Base-by-base conservation (phyloP, 2,797 vertebrate genomes). In the Sphaeramia orbicularis region DNA sequence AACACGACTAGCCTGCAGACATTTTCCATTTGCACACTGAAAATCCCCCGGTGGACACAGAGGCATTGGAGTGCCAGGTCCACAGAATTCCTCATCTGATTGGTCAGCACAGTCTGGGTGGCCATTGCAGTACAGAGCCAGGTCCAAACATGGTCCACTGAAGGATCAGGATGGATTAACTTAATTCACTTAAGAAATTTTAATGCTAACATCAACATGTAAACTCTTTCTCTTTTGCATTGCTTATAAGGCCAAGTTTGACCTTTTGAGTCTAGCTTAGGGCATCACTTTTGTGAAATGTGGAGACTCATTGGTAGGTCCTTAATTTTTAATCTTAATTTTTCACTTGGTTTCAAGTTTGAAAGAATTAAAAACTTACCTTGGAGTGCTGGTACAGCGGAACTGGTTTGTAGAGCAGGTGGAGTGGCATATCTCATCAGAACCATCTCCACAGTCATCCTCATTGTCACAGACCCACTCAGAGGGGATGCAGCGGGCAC, bases 391-490 rank as follows among this genome's bases (percentile, higher is more conserved):
- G 60, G 58, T 30, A 4, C 96, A 97, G 75, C 76, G 95, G 68
- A 95, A 95, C 6, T 94, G 92, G 0, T 91, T 87, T 0, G 92
- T 93, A 24, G 93, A 73, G 38, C 96, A 97, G 40, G 90, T 94
- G 3, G 83, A 73, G 0, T 88, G 86, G 50, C 96, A 97, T 35
- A 93, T 27, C 81, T 98, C 97, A 0, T 99, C 97, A 0, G 96
- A 97, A 21, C 96, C 96, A 0, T 98, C 96, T 0, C 94, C 95
- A 0, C 96, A 98, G 83, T 98, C 96, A 0, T 98, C 94, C 82
- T 98, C 95, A 1, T 97, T 94, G 89, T 99, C 97, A 58, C 97
- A 98, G 42, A 95, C 77, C 97, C 97, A 97, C 4, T 91, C 87
- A 0, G 74, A 80, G 0, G 96, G 96, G 59, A 98, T 91, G 62